These are phyloP conservation scores for Accipiter cooperii DNA, from an alignment of 2,113 vertebrate genomes.

Conservation along the genomic window DNA sequence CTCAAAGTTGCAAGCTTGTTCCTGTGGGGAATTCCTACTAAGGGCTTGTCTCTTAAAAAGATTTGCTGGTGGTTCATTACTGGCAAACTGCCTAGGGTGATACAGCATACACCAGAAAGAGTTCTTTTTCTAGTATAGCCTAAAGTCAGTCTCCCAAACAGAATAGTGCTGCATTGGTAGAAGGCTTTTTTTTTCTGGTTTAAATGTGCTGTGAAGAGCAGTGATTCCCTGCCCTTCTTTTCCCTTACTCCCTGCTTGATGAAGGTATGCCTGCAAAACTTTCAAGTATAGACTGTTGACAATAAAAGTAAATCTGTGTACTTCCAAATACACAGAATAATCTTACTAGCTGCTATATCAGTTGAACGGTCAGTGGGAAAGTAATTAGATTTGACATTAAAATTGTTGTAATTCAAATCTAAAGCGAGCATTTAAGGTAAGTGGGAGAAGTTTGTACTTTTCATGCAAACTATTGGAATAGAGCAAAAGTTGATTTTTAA, in stretches of 20 bases:
- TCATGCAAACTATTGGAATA: background rate
- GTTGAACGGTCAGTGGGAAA: background rate
- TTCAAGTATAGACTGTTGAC: background rate
- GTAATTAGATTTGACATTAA: background rate
- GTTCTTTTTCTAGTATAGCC: background rate
- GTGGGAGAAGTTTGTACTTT: background rate
- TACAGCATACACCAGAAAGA: background rate
- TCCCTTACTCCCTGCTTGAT: background rate
- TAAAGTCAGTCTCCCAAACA: background rate
- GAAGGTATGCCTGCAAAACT: background rate
- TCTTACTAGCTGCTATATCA: background rate
- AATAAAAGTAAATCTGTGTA: background rate
- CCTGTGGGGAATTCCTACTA: conserved; percentile 15
- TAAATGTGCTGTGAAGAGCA: background rate
- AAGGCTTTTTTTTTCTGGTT: background rate
- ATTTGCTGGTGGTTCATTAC: background rate
- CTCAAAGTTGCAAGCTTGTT: conserved; percentile 3
- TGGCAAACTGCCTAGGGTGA: conserved; percentile 28
- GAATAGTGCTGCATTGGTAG: background rate
- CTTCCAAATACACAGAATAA: background rate
- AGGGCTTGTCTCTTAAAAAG: conserved; percentile 1
- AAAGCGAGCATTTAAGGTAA: background rate
- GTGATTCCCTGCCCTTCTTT: background rate
- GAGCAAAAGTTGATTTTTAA: background rate
- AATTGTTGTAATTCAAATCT: background rate